phyloP scores from a whole-genome alignment of 1,140 invertebrate species.

The Penaeus chinensis region DNA sequence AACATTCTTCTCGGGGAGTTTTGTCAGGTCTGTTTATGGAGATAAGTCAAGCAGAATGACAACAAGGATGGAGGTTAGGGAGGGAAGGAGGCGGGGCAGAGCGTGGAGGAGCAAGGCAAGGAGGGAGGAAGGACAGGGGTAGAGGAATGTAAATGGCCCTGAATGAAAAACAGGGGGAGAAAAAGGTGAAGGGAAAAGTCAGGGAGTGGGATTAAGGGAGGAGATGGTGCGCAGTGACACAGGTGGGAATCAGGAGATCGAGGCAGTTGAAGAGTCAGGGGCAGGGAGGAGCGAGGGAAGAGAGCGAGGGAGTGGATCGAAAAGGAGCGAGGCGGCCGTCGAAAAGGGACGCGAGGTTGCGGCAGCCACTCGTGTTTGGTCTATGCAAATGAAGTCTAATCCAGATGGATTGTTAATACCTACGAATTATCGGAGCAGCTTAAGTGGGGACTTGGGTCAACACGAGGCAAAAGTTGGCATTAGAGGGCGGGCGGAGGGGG shows the following conservation, averaged over 20 bases:
- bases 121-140: background rate
- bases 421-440: too few species aligned
- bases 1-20: background rate
- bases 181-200: background rate
- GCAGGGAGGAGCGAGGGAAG: background rate
- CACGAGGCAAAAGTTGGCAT: too few species aligned
- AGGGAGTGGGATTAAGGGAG: background rate
- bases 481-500: too few species aligned
- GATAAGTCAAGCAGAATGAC: slow-evolving; percentile 4
- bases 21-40: slow-evolving; percentile 27
- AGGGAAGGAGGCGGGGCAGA: background rate
- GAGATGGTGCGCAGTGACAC: background rate
- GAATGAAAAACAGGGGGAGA: background rate
- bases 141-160: background rate
- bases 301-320: background rate
- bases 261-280: background rate
- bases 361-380: too few species aligned
- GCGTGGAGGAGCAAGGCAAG: background rate
- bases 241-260: background rate
- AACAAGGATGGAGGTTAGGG: background rate
- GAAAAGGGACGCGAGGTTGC: too few species aligned
- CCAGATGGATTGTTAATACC: too few species aligned
- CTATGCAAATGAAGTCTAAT: too few species aligned
- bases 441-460: too few species aligned
- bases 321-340: background rate